Evolutionary conservation across 2,888 invertebrate genomes (phyloP), one percentile per base, ranked within the genome.

Genomic region (Heliconius erato): DNA sequence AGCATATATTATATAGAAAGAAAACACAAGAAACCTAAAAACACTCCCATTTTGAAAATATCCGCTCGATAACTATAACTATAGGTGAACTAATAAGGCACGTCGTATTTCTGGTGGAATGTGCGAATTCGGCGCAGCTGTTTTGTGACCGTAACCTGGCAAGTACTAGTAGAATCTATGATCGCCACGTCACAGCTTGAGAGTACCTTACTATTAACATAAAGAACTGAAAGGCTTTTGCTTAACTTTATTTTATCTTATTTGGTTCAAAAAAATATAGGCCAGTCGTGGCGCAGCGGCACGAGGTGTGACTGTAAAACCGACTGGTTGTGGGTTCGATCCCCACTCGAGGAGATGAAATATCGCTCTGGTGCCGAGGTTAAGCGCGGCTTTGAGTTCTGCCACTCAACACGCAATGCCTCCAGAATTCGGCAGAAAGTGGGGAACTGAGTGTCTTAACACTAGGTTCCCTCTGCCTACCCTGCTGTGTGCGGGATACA

Each of bases 111-210:
- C 91, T 91, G 88, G 86, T 85, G 86, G 86, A 90, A 92, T 90
- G 91, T 91, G 92, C 89, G 91, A 92, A 92, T 91, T 91, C 85
- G 88, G 89, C 91, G 86, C 94, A 93, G 91, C 91, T 93, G 93
- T 87, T 89, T 89, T 88, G 88, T 84, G 88, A 86, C 89, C 89
- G 88, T 91, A 90, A 91, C 89, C 88, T 88, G 88, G 68, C 68
- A 82, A 82, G 79, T 44, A 28, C 28, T 2, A 1, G 28, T 28
- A 63, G 59, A 69, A 44, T 77, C 69, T 77, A 68, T 44, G 69
- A 81, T 81, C 71, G 69, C 59, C 28, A 19, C 49, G n/a, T 35
- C 76, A 63, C n/a, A 14, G 54, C 32, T 74, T 59, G n/a, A 63
- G 76, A 59, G 35, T 35, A 63, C 23, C 65, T 71, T 63, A 40